phyloP scores from a whole-genome alignment of 37 sponge, comb jelly and placozoan species.

The Spongia lamella region DNA sequence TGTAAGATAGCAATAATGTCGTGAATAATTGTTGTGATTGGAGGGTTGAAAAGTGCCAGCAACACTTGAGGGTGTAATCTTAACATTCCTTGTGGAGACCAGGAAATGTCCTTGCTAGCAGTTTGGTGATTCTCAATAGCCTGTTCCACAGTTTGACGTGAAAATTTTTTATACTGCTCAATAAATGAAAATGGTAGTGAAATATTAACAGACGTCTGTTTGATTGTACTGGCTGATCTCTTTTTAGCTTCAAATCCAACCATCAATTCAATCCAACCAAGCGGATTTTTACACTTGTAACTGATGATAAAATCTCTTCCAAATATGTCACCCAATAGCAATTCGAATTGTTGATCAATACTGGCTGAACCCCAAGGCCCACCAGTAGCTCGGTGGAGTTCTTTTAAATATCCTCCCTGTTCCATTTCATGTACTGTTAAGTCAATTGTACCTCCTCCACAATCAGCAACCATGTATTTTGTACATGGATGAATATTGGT shows the following conservation, averaged over 20 bases:
- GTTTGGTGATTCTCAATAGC: conserved; percentile 50
- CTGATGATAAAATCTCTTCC: conserved; percentile 53
- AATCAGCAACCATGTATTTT: conserved; percentile 71
- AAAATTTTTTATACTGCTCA: conserved; percentile 42
- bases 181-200: conserved; percentile 82
- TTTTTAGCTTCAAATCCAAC: conserved; percentile 73
- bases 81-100: conserved; percentile 79
- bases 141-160: conserved; percentile 37
- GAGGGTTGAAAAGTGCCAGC: conserved; percentile 69
- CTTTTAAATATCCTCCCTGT: conserved; percentile 34
- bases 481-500: conserved; percentile 37
- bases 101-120: conserved; percentile 32
- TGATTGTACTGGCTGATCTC: conserved; percentile 47
- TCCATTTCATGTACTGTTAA: conserved; percentile 71
- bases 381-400: conserved; percentile 72
- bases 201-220: conserved; percentile 57
- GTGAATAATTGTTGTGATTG: conserved; percentile 49
- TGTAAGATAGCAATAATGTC: conserved; percentile 61
- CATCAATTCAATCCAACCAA: conserved; percentile 73
- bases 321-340: conserved; percentile 56
- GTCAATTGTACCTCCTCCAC: conserved; percentile 80
- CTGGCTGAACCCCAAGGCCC: conserved; percentile 81
- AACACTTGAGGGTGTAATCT: conserved; percentile 56
- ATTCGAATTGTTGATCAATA: conserved; percentile 73
- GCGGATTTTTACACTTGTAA: conserved; percentile 28